Evolutionary conservation across 1,140 invertebrate genomes (phyloP), one percentile per base, ranked within the genome.

Genomic region (Atta colombica): DNA sequence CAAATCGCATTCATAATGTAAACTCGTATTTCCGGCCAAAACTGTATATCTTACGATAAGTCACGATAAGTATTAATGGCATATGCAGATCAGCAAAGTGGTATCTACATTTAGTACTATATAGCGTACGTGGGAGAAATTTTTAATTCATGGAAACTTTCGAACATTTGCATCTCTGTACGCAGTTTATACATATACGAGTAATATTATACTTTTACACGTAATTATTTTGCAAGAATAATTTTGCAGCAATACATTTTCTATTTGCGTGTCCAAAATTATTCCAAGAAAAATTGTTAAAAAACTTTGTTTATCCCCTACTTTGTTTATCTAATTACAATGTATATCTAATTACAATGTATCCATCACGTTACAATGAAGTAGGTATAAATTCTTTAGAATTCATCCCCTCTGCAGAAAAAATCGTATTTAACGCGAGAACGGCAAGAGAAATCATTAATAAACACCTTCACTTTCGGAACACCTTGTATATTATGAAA

Each of bases 11-110:
- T 39, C 35, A 21, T 71, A 78, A n/a, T 55, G n/a, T 68, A 68
- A 80, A 82, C 51, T 72, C 6, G 35, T 21, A 18, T 51, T 74
- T 84, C 68, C 55, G 68, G 35, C 31, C 39, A 10, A 60, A 77
- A 49, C 35, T 12, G 2, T 21, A 16, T 16, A 55, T 80, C 55
- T 61, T 3, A 31, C 3, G 12, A 80, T 55, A 80, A 66, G 28
- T 78, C 49, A 3, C 4, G 31, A 71, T 71, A 49, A 21, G n/a
- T 55, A 55, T 51, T 14, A 7, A 25, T 10, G 14, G 12, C 39
- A 45, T 39, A 39, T 45, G 8, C 39, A 45, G 10, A 45, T 45
- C 18, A 18, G 18, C 35, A n/a, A 3, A n/a, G 3, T n/a, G 2
- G 1, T n/a, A 2, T n/a, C 18, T 58, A 10, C 0, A 7, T 72